Conservation (phyloP, 1,140 invertebrate species). For the Pachypsylla venusta region DNA sequence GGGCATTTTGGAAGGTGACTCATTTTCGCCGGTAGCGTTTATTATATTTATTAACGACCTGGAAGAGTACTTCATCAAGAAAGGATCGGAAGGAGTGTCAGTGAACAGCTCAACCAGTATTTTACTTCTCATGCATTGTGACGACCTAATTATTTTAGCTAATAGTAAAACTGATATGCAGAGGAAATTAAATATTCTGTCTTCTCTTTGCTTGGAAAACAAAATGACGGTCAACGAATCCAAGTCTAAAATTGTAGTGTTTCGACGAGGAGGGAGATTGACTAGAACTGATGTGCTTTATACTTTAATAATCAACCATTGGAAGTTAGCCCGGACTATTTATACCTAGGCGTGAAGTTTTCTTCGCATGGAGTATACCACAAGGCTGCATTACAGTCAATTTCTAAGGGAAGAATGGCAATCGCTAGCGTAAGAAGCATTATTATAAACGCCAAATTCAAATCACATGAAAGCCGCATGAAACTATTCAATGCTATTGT, state of each 20-base stretch:
- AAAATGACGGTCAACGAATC: conserved; percentile 18
- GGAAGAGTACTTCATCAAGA: conserved; percentile 17
- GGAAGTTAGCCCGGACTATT: too few relatives aligned
- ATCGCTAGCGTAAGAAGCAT: neutral
- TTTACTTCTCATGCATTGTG: conserved; percentile 14
- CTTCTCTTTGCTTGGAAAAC: conserved; percentile 17
- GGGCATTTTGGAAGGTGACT: conserved; percentile 21
- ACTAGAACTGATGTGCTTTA: neutral
- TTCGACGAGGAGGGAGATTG: conserved; percentile 17
- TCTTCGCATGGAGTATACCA: too few relatives aligned
- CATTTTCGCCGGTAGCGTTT: conserved; percentile 19
- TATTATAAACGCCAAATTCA: neutral
- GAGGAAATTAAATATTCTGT: conserved; percentile 14
- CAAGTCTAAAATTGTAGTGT: conserved; percentile 23
- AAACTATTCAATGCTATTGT: neutral
- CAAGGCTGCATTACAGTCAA: neutral
- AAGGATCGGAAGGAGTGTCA: conserved; percentile 13
- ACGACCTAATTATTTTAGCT: conserved; percentile 19
- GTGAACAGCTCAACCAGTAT: conserved; percentile 13
- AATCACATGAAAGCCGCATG: neutral
- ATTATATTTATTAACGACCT: conserved; percentile 21
- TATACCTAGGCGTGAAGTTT: too few relatives aligned
- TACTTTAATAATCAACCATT: too few relatives aligned
- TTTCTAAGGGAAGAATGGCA: neutral
- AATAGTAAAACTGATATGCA: conserved; percentile 9